phyloP scores from a whole-genome alignment of 2,888 invertebrate species.

The Meloe dianella region DNA sequence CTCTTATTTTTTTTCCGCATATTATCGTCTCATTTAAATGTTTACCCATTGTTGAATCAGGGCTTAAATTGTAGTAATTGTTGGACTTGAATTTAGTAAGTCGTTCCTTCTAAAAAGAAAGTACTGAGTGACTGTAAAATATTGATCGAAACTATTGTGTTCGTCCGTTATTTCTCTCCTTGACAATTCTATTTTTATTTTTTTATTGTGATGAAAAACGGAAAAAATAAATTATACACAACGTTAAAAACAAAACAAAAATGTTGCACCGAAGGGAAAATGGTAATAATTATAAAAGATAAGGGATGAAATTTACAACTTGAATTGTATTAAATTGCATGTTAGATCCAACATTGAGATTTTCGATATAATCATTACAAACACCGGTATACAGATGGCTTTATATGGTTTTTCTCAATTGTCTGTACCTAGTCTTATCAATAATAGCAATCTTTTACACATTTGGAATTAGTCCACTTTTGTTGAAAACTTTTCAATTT shows the following conservation, averaged over 20 bases:
- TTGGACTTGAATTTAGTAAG: background rate
- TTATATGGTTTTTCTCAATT: background rate
- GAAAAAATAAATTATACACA: background rate
- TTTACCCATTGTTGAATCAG: background rate
- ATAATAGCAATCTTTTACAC: background rate
- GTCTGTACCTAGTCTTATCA: background rate
- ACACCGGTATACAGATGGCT: background rate
- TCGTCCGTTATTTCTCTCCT: background rate
- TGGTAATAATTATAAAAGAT: constrained; percentile 10
- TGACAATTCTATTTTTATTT: constrained; percentile 6
- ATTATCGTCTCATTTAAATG: no score
- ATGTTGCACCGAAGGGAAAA: background rate
- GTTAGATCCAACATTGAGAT: constrained; percentile 26
- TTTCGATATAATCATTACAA: constrained; percentile 11
- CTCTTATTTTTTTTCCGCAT: background rate
- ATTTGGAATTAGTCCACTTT: background rate
- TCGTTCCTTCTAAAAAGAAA: no score
- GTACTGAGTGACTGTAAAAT: background rate
- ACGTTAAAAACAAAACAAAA: background rate
- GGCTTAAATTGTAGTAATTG: background rate
- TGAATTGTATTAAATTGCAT: constrained; percentile 21
- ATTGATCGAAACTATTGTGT: background rate
- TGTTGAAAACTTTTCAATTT: no score
- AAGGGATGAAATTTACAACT: constrained; percentile 20
- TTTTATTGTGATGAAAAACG: background rate